Conservation (phyloP, 1,140 invertebrate genomes). For the Saccostrea cuccullata region DNA sequence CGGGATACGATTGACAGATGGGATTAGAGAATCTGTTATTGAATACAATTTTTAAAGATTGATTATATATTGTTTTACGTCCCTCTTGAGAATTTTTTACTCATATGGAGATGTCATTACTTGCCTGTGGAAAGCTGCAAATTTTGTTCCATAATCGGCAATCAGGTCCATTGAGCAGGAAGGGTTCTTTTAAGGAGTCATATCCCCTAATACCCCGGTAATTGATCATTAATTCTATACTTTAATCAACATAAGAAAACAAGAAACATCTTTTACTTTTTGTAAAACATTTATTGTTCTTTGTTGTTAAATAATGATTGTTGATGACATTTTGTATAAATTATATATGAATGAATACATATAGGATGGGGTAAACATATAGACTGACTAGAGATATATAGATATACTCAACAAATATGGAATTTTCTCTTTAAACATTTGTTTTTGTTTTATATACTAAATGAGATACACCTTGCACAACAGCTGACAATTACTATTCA, state of each 20-base stretch:
- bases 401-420: constrained; percentile 34
- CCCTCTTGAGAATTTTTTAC: too few relatives aligned
- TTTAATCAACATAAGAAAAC: not conserved
- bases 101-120: too few relatives aligned
- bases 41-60: too few relatives aligned
- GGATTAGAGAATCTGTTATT: too few relatives aligned
- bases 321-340: constrained; percentile 41
- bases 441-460: not conserved
- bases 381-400: constrained; percentile 36
- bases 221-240: too few relatives aligned
- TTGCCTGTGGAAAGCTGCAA: too few relatives aligned
- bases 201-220: too few relatives aligned
- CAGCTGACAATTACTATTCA: constrained; percentile 19
- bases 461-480: constrained; percentile 3
- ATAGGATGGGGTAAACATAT: constrained; percentile 2
- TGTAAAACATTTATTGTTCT: constrained; percentile 41
- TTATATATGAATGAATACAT: constrained; percentile 31
- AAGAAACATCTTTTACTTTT: not conserved
- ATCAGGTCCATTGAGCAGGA: too few relatives aligned
- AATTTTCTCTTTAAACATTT: constrained; percentile 17
- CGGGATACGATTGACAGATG: too few relatives aligned
- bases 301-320: constrained; percentile 22
- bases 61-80: too few relatives aligned
- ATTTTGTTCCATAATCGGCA: too few relatives aligned
- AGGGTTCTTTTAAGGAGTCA: too few relatives aligned